Percentiles rank a stretch among this genome's conserved stretches.
These are phyloP conservation scores for Rhagologus leucostigma DNA, from an alignment of 2,113 vertebrate genomes.

Conservation along the genomic window DNA sequence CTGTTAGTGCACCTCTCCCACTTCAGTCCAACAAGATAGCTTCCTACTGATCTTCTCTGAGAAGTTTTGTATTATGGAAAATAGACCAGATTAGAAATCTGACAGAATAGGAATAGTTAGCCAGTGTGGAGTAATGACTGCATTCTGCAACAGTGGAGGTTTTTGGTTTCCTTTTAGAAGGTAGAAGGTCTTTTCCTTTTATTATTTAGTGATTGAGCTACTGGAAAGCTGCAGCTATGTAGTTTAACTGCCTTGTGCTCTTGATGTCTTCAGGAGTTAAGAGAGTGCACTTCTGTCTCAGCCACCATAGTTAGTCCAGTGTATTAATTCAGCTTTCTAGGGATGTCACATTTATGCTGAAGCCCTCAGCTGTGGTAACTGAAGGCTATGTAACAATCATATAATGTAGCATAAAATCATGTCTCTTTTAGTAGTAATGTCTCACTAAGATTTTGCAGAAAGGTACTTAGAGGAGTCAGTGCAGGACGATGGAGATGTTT, in stretches of 20 bases:
- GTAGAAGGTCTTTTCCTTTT: neutral
- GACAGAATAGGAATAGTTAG: neutral
- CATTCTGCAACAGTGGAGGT: neutral
- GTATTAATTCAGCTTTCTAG: neutral
- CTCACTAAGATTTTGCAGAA: neutral
- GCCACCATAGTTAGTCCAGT: neutral
- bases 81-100: neutral
- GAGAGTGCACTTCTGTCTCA: neutral
- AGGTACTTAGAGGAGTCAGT: fast-evolving
- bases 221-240: neutral
- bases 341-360: neutral
- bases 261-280: neutral
- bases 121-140: neutral
- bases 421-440: neutral
- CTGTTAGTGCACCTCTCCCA: neutral
- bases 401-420: neutral
- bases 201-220: neutral
- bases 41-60: neutral
- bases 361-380: neutral
- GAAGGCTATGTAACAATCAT: neutral
- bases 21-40: neutral
- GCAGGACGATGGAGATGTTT: neutral
- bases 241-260: neutral
- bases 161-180: neutral
- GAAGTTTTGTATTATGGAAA: neutral